Evolutionary conservation across 2,888 invertebrate species (phyloP).

Genomic region (Ectropis crepuscularia): DNA sequence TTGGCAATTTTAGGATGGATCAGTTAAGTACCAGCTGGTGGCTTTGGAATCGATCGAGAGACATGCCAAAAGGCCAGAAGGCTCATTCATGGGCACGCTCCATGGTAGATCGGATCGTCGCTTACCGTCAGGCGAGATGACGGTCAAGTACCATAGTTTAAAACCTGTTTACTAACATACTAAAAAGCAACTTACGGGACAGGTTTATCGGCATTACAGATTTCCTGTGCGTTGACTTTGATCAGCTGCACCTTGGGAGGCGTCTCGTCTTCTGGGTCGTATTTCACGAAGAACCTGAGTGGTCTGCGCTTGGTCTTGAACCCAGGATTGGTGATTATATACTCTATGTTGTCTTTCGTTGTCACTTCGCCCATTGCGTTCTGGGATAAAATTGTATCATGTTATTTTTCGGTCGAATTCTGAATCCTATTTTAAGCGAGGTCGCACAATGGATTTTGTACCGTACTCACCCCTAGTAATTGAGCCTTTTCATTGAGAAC

Average conservation of each 20-base stretch:
- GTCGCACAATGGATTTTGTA: no score
- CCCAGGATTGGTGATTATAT: slow-evolving; percentile 10
- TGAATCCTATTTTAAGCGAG: no score
- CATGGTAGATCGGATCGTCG: no score
- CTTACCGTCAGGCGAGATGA: no score
- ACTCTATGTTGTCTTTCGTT: slow-evolving; percentile 7
- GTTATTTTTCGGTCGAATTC: no score
- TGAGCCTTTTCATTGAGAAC: slow-evolving; percentile 11
- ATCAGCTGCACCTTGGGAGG: slow-evolving; percentile 16
- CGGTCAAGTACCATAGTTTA: no score
- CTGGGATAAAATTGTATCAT: slow-evolving; percentile 3
- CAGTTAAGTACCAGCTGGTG: no score
- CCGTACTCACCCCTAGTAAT: slow-evolving; percentile 17
- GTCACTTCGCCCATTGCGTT: slow-evolving; percentile 14
- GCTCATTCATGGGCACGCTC: no score
- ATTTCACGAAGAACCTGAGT: slow-evolving; percentile 14
- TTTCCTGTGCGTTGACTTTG: slow-evolving; percentile 12
- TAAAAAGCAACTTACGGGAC: not conserved
- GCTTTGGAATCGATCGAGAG: no score
- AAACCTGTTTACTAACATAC: no score
- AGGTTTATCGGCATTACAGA: slow-evolving; percentile 13
- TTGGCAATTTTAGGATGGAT: no score
- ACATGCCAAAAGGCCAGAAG: no score
- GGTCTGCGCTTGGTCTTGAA: slow-evolving; percentile 5
- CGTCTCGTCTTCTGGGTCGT: not conserved